A percentile compares a stretch with the other conserved stretches of the same genome.
Evolutionary conservation across 2,888 invertebrate species (phyloP).

Genomic region (Napeogenes inachia): DNA sequence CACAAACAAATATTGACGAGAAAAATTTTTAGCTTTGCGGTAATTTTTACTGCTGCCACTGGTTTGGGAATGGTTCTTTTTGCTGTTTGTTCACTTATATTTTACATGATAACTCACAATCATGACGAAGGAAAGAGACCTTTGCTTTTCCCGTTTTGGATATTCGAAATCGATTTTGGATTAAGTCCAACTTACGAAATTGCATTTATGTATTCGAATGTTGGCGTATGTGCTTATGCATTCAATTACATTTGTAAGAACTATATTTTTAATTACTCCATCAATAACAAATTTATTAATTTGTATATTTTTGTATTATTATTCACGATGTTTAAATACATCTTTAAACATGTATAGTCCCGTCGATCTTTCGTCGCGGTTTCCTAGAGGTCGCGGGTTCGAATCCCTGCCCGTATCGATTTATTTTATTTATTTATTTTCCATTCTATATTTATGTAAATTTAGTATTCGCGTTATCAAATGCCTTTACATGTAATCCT

Average conservation of each 20-base stretch:
- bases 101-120: constrained; percentile 35
- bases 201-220: constrained; percentile 40
- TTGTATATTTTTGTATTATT: no score
- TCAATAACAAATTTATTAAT: background rate
- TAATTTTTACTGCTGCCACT: constrained; percentile 35
- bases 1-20: constrained; percentile 46
- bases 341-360: no score
- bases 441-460: no score
- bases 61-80: constrained; percentile 36
- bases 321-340: no score
- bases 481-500: no score
- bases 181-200: constrained; percentile 49
- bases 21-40: constrained; percentile 40
- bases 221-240: constrained; percentile 35
- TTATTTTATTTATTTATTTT: no score
- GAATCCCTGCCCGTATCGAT: no score
- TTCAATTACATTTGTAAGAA: constrained; percentile 53
- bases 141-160: constrained; percentile 51
- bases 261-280: background rate
- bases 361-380: no score
- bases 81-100: constrained; percentile 34
- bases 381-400: no score
- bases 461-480: no score
- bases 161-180: constrained; percentile 41
- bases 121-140: constrained; percentile 39